Conservation (phyloP, 2,888 invertebrate genomes). For the Hydroisotoma schaefferi region DNA sequence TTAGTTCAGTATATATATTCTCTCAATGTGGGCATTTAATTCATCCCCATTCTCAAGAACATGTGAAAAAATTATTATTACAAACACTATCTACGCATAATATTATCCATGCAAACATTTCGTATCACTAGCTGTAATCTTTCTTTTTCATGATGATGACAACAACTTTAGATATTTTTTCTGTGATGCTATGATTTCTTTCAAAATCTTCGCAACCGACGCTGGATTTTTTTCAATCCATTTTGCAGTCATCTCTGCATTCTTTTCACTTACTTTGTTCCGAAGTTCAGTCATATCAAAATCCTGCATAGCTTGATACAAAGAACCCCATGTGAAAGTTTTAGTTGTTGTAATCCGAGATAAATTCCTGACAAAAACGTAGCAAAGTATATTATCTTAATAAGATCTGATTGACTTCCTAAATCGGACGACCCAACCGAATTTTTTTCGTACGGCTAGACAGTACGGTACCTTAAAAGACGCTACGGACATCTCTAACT, state of each 20-base stretch:
- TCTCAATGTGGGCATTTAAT: not conserved
- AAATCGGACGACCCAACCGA: too few relatives aligned
- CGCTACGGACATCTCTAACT: not conserved
- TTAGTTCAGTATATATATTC: too few relatives aligned
- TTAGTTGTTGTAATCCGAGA: not conserved
- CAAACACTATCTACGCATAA: not conserved
- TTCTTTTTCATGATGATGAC: not conserved
- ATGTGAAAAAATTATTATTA: not conserved
- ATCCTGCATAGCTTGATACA: constrained; percentile 18
- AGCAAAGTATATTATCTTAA: too few relatives aligned
- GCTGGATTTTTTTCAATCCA: constrained; percentile 26
- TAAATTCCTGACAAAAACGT: not conserved
- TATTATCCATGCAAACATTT: not conserved
- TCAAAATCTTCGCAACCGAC: not conserved
- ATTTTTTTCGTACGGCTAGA: too few relatives aligned
- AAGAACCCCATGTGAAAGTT: constrained; percentile 26
- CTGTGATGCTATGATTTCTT: not conserved
- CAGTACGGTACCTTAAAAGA: too few relatives aligned
- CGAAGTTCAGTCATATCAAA: constrained; percentile 8
- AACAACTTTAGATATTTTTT: not conserved
- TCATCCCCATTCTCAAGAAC: not conserved
- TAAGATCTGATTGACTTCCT: too few relatives aligned
- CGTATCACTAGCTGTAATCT: not conserved
- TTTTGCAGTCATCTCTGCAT: constrained; percentile 14
- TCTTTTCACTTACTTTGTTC: not conserved